Conservation (phyloP, 2,113 vertebrate species). For the Syrmaticus mikado region DNA sequence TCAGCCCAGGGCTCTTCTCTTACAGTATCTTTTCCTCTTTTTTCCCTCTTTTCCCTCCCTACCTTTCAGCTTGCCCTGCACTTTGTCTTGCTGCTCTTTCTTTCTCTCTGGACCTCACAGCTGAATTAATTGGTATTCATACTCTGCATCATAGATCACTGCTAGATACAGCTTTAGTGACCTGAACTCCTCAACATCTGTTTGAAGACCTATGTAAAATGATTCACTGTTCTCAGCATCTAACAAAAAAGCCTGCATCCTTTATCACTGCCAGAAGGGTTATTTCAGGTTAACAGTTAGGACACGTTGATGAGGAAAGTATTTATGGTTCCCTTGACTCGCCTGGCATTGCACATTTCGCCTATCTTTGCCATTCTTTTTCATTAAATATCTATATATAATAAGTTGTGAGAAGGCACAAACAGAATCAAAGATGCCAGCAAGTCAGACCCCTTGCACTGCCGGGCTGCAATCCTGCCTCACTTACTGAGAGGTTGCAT, state of each 20-base stretch:
- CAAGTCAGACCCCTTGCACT: accelerated
- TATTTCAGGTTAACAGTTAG: background rate
- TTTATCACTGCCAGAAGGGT: background rate
- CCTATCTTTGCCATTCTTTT: background rate
- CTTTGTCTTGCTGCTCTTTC: background rate
- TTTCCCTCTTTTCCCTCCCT: background rate
- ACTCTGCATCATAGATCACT: background rate
- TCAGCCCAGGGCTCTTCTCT: background rate
- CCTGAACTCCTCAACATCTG: background rate
- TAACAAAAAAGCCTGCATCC: background rate
- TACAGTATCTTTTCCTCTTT: background rate
- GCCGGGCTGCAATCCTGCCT: background rate
- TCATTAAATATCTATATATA: background rate
- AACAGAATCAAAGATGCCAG: background rate
- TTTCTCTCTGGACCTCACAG: background rate
- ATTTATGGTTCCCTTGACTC: background rate
- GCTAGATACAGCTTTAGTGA: background rate
- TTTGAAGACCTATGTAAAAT: background rate
- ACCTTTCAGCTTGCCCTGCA: background rate
- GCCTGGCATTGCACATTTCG: background rate
- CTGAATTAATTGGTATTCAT: background rate
- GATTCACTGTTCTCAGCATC: background rate
- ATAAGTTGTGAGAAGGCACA: background rate
- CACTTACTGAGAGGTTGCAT: background rate
- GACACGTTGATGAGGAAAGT: accelerated